A percentile compares a stretch with the other conserved stretches of the same genome.
Evolutionary conservation across 1,140 invertebrate genomes (phyloP).

Genomic region (Cydia fagiglandana): DNA sequence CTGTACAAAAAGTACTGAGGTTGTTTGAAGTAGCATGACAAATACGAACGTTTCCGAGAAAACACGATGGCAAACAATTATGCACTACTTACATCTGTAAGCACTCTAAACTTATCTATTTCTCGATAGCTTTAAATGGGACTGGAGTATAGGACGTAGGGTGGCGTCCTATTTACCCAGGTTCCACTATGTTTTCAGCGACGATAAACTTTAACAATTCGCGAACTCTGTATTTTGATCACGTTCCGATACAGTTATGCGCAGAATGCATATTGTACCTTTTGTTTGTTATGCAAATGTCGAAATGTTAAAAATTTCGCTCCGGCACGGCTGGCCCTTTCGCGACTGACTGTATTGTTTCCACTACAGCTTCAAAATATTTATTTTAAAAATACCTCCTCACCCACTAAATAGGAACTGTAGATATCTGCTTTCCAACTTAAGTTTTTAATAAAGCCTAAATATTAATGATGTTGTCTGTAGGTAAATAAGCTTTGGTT

Average conservation of each 20-base stretch:
- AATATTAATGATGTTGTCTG: too few species aligned
- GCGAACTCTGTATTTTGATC: background rate
- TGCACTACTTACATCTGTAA: too few species aligned
- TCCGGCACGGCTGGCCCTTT: background rate
- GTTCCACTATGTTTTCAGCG: background rate
- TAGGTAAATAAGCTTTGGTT: too few species aligned
- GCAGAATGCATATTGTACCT: conserved; percentile 27
- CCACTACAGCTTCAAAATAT: background rate
- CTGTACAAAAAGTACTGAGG: too few species aligned
- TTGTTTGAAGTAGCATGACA: too few species aligned
- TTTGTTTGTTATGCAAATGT: conserved; percentile 23
- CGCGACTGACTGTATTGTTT: background rate
- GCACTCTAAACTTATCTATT: too few species aligned
- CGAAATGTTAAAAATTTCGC: conserved; percentile 20
- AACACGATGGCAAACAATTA: too few species aligned
- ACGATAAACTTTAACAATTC: conserved; percentile 20
- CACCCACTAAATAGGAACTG: too few species aligned
- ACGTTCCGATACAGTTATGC: conserved; percentile 21
- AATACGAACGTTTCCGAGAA: too few species aligned
- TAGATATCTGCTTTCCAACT: too few species aligned
- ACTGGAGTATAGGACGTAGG: background rate
- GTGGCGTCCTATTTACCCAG: background rate
- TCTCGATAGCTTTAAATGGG: too few species aligned
- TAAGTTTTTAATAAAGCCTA: too few species aligned
- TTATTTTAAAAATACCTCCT: background rate